Evolutionary conservation across 2,113 vertebrate genomes (phyloP), one percentile per base, ranked within the genome.

Genomic region (Microtus richardsoni): DNA sequence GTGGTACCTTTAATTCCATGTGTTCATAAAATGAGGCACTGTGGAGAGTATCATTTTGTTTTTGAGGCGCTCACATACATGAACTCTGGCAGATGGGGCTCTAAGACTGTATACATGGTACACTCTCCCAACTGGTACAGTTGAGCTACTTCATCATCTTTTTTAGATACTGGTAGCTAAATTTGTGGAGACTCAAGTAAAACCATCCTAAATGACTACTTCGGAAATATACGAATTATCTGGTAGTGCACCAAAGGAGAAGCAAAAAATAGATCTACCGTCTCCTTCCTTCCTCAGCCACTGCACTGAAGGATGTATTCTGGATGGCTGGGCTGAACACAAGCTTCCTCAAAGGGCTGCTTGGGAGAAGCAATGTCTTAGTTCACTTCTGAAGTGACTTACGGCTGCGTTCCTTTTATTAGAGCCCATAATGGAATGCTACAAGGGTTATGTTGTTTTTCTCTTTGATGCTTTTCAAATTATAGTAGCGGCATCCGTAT

Each of bases 401-500:
- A 68, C 58, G 96, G 86, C 95, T 95, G 26, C 78, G 78, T 90
- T 96, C 84, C 93, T 94, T 95, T 96, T 93, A 95, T 92, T 93
- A 93, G 93, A 77, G 86, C 94, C 93, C 93, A 82, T 84, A 19
- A 12, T 71, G 91, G 92, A 95, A 94, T 73, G 88, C 73, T 30
- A 22, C 90, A 78, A 58, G 92, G 88, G 68, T 93, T 71, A 17
- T 58, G 62, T 77, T 75, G 49, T 71, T 96, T 87, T 92, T 93
- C 73, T 2, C 82, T 96, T 95, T 92, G 93, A 96, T 95, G 95
- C 90, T 91, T 91, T 97, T 82, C 77, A 86, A 92, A 82, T 96
- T 96, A 94, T 93, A 93, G 94, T 66, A 91, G 91, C 97, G 17
- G 91, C n/a, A 21, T 96, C 68, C 82, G 22, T 70, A 93, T 33